Evolutionary conservation across 2,888 invertebrate species (phyloP), one percentile per base, ranked within the genome.

Genomic region (Heliconius sara): DNA sequence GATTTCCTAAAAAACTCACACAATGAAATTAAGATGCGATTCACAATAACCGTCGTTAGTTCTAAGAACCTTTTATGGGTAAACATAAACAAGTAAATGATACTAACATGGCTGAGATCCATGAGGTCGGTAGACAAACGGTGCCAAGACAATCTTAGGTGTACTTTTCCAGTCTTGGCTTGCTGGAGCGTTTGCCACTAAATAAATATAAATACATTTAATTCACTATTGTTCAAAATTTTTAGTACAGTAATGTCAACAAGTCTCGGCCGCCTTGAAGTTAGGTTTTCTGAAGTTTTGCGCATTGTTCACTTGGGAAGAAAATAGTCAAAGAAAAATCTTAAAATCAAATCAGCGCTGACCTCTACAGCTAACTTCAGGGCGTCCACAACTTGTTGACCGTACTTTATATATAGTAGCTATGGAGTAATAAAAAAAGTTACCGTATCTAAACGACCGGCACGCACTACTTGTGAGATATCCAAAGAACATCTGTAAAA

Each of bases 141-240:
- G 85, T 99, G 96, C 99, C 99, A 99, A 10, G 97, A 97, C 76
- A 99, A 95, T 76, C 98, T 97, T 77, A 99, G 92, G 89, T 99
- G 98, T 0, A 99, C 96, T 95, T 98, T 97, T 10, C 99, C 99
- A 88, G 98, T 98, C 91, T 99, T 99, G 13, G 99, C 99, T 92
- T 98, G 98, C 91, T 99, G 99, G 85, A 99, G 95, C 0, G 98
- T 98, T 84, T 99, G 96, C 99, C 99, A 99, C 98, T 99, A 91
- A 70, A 84, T 83, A 74, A 60, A 39, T 57, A 77, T 10, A 39
- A 2, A 39, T 39, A 10, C 72, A 63, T 25, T 22, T 60, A 16
- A 72, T n/a, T 57, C 19, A 68, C 2, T 57, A 68, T 47, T 63
- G 13, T 43, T 16, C n/a, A 7, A 47, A 19, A 27, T 25, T 52